A percentile compares a stretch with the other conserved stretches of the same genome.
Evolutionary conservation across 2,113 vertebrate species (phyloP).

Genomic region (Pachyramphus minor): DNA sequence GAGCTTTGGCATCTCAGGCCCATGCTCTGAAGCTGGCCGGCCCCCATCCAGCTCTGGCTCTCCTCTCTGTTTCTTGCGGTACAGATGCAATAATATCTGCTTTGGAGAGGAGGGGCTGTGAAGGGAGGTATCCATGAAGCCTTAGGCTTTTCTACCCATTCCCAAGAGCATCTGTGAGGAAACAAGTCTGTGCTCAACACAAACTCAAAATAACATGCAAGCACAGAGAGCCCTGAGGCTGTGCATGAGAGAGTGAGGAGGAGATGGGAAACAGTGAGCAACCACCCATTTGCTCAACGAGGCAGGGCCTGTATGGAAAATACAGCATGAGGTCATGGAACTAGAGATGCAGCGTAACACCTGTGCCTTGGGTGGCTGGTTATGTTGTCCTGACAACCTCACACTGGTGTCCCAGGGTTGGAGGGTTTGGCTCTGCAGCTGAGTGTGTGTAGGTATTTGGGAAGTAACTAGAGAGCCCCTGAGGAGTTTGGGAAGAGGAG

Average conservation of each 20-base stretch:
- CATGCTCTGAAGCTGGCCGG: not conserved
- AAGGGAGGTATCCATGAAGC: not conserved
- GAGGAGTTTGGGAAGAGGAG: slow-evolving; percentile 37
- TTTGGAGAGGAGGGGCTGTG: not conserved
- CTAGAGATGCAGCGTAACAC: not conserved
- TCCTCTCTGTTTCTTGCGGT: not conserved
- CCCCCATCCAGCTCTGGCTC: not conserved
- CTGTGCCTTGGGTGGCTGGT: slow-evolving; percentile 38
- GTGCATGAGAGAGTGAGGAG: not conserved
- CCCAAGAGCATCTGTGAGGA: not conserved
- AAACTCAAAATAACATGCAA: not conserved
- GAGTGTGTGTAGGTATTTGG: slow-evolving; percentile 27
- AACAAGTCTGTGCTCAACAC: slow-evolving; percentile 12
- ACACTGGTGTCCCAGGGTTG: slow-evolving; percentile 12
- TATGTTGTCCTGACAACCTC: slow-evolving; percentile 49
- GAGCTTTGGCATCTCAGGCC: not conserved
- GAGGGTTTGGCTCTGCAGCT: slow-evolving; percentile 11
- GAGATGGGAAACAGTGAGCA: slow-evolving; percentile 33
- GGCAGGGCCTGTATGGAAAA: slow-evolving; percentile 5
- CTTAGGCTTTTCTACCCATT: not conserved
- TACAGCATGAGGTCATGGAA: slow-evolving; percentile 55
- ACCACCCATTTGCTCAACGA: not conserved
- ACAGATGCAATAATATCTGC: not conserved
- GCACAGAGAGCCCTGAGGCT: not conserved
- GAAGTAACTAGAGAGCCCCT: slow-evolving; percentile 57